Evolutionary conservation across 2,888 invertebrate genomes (phyloP), one percentile per base, ranked within the genome.

Genomic region (Hydropsyche betteni): DNA sequence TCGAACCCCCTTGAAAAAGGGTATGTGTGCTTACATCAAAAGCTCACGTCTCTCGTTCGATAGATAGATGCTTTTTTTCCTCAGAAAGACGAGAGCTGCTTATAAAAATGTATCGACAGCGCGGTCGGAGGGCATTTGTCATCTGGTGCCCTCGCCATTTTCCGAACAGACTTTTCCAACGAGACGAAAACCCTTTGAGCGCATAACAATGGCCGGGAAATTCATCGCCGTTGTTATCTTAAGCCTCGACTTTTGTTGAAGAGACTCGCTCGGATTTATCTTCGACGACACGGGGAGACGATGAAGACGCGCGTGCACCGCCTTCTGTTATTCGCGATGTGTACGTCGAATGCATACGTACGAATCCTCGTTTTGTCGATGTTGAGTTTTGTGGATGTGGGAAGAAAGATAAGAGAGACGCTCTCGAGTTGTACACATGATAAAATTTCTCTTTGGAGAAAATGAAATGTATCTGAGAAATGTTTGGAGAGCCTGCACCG

Each of bases 181-280:
- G 33, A 53, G 72, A 10, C 14, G 64, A 64, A 36, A 64, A 64
- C 72, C 61, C 72, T 72, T 72, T 72, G 72, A 72, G 55, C 58
- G 64, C 52, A 36, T 58, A 72, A 64, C 72, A 72, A 72, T 72
- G 34, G 38, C 6, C 8, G 58, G 72, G 34, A 52, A 72, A 72
- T 61, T 72, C 72, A 55, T 55, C 72, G 64, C 36, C 64, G 44
- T 72, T 72, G 72, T 72, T 72, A 72, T 72, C 72, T 72, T 72
- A 72, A 72, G 61, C 38, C 58, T 70, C 33, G 24, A 64, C 64
- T 64, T 64, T 64, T 36, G 64, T 64, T 8, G 36, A 36, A 64
- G 64, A 36, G 36, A 64, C 64, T 34, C 64, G 44, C 44, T 44
- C 44, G 64, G 34, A 34, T 34, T 34, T 36, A 36, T 64, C 34